These are phyloP conservation scores for Volucella inflata DNA, from an alignment of 2,888 invertebrate genomes.

Conservation along the genomic window DNA sequence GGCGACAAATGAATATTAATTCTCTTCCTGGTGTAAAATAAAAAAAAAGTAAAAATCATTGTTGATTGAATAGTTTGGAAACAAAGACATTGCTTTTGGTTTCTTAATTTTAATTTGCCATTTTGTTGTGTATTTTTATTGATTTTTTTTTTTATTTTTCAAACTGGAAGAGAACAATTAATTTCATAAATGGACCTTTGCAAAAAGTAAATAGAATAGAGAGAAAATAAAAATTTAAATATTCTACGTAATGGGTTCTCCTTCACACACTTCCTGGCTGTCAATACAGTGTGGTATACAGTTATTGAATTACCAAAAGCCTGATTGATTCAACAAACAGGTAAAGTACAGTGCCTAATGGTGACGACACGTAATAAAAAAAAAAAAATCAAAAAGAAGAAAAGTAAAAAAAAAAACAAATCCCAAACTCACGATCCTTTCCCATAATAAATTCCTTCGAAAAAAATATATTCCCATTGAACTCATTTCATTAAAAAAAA, in stretches of 20 bases:
- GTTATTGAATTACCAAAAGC: slow-evolving; percentile 71
- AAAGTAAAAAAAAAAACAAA: slow-evolving; percentile 42
- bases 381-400: slow-evolving; percentile 31
- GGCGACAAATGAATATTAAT: slow-evolving; percentile 29
- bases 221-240: slow-evolving; percentile 48
- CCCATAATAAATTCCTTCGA: slow-evolving; percentile 22
- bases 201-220: slow-evolving; percentile 61
- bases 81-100: background rate
- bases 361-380: slow-evolving; percentile 68
- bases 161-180: slow-evolving; percentile 68
- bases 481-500: slow-evolving; percentile 52
- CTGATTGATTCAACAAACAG: slow-evolving; percentile 75
- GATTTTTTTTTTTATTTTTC: slow-evolving; percentile 57
- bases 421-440: slow-evolving; percentile 42
- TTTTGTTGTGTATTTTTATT: slow-evolving; percentile 2
- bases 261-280: slow-evolving; percentile 73
- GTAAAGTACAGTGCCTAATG: slow-evolving; percentile 75
- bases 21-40: slow-evolving; percentile 68
- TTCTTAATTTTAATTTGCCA: slow-evolving; percentile 6
- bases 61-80: background rate
- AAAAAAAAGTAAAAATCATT: slow-evolving; percentile 41
- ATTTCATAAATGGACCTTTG: slow-evolving; percentile 26
- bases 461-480: slow-evolving; percentile 32
- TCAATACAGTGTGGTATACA: slow-evolving; percentile 74
- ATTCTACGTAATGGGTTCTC: slow-evolving; percentile 69